Conservation (phyloP, 2,888 invertebrate genomes). For the Harpagoxenus sublaevis region DNA sequence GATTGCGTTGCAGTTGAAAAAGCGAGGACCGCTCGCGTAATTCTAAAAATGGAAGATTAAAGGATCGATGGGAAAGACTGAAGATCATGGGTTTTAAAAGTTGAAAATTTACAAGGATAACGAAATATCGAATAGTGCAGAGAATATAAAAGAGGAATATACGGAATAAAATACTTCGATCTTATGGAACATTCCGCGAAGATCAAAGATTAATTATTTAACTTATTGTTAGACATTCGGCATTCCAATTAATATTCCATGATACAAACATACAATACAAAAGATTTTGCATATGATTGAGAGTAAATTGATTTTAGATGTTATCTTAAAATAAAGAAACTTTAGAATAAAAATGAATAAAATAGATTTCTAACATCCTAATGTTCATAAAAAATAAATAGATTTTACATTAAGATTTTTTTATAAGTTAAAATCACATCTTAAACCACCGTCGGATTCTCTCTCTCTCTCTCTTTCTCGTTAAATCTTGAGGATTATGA, state of each 20-base stretch:
- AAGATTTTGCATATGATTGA: background rate
- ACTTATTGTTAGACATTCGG: background rate
- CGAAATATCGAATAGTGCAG: background rate
- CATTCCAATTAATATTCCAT: background rate
- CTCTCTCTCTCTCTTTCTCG: background rate
- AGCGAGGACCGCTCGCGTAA: too few relatives aligned
- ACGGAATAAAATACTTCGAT: background rate
- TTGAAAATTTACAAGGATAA: background rate
- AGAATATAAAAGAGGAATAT: background rate
- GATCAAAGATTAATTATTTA: conserved; percentile 6
- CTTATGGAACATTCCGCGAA: background rate
- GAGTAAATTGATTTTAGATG: background rate
- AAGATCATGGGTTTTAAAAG: background rate
- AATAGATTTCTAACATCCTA: background rate
- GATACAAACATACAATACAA: background rate
- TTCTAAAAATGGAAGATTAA: background rate
- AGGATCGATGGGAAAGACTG: background rate
- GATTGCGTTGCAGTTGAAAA: conserved; percentile 4
- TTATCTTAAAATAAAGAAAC: background rate
- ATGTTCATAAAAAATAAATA: background rate
- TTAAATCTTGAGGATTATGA: background rate
- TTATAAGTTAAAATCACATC: background rate
- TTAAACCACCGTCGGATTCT: background rate
- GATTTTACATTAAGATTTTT: background rate
- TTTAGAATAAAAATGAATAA: background rate